Evolutionary conservation across 2,797 vertebrate genomes (phyloP).

Genomic region (Falco rusticolus): DNA sequence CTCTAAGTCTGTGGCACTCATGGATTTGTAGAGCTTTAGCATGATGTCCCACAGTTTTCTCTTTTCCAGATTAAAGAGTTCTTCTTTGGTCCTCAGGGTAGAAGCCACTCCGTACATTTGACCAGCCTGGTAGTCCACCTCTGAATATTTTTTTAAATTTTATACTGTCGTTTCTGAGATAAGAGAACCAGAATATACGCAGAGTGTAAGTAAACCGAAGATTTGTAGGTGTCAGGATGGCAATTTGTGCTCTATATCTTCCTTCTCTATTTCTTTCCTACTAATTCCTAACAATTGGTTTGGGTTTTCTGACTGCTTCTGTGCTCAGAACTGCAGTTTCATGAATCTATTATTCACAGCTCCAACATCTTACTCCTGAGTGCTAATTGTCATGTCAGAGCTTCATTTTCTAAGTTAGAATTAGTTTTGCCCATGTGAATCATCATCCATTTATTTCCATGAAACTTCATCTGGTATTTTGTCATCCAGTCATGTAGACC

Average conservation of each 20-base stretch:
- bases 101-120: not conserved
- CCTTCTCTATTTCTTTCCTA: not conserved
- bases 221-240: not conserved
- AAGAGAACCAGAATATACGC: not conserved
- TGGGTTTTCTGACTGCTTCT: not conserved
- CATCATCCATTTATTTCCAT: not conserved
- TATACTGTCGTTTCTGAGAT: not conserved
- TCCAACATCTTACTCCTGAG: not conserved
- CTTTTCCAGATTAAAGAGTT: not conserved
- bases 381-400: not conserved
- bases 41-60: not conserved
- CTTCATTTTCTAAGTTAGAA: not conserved
- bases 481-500: not conserved
- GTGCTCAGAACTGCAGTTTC: not conserved
- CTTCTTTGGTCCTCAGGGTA: not conserved
- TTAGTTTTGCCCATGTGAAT: not conserved
- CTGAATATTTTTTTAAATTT: not conserved
- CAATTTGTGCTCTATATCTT: not conserved
- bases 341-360: not conserved
- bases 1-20: not conserved
- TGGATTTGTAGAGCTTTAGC: not conserved
- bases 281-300: not conserved
- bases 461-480: not conserved
- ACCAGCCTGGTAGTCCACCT: not conserved
- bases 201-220: not conserved